Conservation (phyloP, 37 sponge, comb jelly and placozoan genomes). For the Aphrocallistes beatrix region DNA sequence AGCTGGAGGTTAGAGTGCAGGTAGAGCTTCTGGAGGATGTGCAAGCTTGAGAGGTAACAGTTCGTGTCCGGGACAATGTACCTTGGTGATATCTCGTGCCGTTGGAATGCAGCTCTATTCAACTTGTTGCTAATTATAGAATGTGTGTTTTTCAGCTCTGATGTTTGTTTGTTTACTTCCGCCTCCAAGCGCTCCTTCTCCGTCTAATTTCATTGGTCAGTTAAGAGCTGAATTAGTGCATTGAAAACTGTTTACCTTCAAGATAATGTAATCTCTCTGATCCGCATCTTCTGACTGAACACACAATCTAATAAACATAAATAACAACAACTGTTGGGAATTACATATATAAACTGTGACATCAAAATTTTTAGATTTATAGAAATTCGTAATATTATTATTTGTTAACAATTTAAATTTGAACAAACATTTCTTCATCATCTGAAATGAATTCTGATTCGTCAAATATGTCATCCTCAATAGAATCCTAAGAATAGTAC, state of each 20-base stretch:
- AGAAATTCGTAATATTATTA: no score
- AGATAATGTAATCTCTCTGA: no score
- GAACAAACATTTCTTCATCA: neutral
- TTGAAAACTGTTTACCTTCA: no score
- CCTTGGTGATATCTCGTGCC: neutral
- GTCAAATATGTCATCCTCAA: neutral
- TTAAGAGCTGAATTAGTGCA: no score
- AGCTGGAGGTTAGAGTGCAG: neutral
- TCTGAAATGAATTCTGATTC: neutral
- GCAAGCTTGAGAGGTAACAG: neutral
- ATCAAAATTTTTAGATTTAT: no score
- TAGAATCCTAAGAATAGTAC: neutral
- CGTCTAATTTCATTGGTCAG: neutral
- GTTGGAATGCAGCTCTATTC: no score
- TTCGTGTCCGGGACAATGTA: conserved; percentile 15
- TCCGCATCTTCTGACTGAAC: neutral
- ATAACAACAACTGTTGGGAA: neutral
- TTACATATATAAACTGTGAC: neutral
- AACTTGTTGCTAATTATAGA: no score
- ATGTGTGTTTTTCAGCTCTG: neutral
- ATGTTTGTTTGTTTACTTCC: neutral
- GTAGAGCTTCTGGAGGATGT: neutral
- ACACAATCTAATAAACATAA: neutral
- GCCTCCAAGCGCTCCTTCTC: neutral
- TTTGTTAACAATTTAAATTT: no score